Conservation (phyloP, 2,113 vertebrate species). For the Cryptoleucopteryx plumbea region DNA sequence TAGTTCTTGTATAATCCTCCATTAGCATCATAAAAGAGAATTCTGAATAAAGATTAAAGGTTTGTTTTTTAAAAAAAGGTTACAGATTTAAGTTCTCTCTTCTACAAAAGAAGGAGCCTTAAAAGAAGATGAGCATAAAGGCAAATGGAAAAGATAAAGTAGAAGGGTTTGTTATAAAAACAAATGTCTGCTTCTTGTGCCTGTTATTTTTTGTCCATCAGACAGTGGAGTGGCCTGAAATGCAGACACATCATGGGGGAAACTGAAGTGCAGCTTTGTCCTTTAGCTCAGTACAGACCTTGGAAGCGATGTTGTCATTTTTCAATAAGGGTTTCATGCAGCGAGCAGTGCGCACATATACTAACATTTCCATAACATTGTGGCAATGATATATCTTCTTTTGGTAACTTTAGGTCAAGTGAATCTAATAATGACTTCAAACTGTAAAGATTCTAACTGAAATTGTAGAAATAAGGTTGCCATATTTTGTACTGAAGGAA, state of each 20-base stretch:
- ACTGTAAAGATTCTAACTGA: neutral
- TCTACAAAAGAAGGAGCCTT: neutral
- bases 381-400: neutral
- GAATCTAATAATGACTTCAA: neutral
- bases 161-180: neutral
- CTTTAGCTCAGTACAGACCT: neutral
- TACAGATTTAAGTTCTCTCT: neutral
- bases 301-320: constrained; percentile 20
- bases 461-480: neutral
- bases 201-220: neutral
- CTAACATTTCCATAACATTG: neutral
- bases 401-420: neutral
- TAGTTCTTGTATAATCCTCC: neutral
- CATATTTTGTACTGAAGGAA: neutral
- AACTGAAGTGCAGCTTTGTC: neutral
- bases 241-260: neutral
- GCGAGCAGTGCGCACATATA: neutral
- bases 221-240: neutral
- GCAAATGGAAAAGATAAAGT: neutral
- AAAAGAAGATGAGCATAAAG: neutral
- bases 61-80: neutral
- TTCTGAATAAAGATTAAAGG: neutral
- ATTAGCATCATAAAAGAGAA: constrained; percentile 27
- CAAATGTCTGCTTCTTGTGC: neutral
- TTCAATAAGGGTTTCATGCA: neutral